Evolutionary conservation across 1,140 invertebrate species (phyloP), one percentile per base, ranked within the genome.

Genomic region (Tetragnatha versicolor): DNA sequence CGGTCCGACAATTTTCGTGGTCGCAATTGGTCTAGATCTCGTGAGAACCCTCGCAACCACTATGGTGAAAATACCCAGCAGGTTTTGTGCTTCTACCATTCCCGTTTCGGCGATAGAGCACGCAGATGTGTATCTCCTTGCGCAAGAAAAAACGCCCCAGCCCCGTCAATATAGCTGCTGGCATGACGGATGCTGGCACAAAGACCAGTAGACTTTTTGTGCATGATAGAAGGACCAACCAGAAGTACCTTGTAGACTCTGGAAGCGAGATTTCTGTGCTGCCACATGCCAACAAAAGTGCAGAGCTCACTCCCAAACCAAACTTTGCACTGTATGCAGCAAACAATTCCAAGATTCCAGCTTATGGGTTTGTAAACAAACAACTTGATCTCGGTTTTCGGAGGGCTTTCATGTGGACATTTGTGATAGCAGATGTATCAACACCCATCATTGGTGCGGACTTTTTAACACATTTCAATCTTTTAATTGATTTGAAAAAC

Each of bases 361-460:
- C 77, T 9, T 80, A 51, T 70, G 78, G 79, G 9, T n/a, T 31
- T 14, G 10, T 20, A 14, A 3, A 17, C 12, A 27, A 2, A 49
- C n/a, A 47, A 31, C 29, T 80, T 20, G 66, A 81, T 61, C 27
- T 81, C 12, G 49, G 63, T 2, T 47, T 81, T 0, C 47, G 51
- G 0, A 10, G 37, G 25, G 7, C 29, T 1, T 70, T 81, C 29
- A 22, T 7, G 1, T 81, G 63, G 63, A 25, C 14, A 20, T 81
- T 81, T 53, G n/a, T 75, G 3, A 45, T 80, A 5, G 78, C 77
- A 4, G 79, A 79, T 39, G 75, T 81, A n/a, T 25, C 60, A 10
- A 39, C 51, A 27, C 66, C 80, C n/a, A 81, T 81, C 7, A 81
- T 80, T n/a, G 80, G 80, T 31, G 79, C 80, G 1, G 79, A 80